phyloP scores from a whole-genome alignment of 2,113 vertebrate species.

The Empidonax alnorum region DNA sequence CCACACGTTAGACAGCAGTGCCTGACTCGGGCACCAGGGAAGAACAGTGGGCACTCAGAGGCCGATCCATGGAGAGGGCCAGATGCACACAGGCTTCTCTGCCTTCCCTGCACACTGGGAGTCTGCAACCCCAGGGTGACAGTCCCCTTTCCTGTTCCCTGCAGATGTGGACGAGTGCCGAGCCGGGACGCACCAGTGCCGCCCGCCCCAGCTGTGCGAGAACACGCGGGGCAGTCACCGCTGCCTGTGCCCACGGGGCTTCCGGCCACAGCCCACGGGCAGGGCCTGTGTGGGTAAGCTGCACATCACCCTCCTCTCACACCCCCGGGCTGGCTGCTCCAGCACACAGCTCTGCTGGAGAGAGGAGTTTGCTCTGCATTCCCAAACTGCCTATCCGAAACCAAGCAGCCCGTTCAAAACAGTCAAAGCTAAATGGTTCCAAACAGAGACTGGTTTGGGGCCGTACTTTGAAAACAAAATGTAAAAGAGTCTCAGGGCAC shows the following conservation, averaged over 20 bases:
- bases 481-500: not conserved
- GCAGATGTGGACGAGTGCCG: constrained; percentile 93
- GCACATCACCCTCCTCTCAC: not conserved
- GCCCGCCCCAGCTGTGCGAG: constrained; percentile 95
- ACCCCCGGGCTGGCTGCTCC: not conserved
- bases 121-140: not conserved
- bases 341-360: rapidly evolving
- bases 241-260: constrained; percentile 89
- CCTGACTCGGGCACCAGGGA: not conserved
- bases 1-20: not conserved
- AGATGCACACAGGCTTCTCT: not conserved
- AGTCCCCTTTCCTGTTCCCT: not conserved
- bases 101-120: not conserved
- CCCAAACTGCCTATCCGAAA: not conserved
- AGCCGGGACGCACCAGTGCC: constrained; percentile 91
- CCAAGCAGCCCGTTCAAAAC: not conserved
- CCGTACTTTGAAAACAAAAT: rapidly evolving
- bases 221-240: constrained; percentile 91
- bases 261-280: constrained; percentile 87
- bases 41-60: not conserved
- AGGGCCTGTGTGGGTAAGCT: constrained; percentile 90
- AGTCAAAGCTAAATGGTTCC: not conserved
- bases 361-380: not conserved
- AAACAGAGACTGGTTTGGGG: not conserved
- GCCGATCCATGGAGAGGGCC: not conserved